phyloP scores from a whole-genome alignment of 2,797 vertebrate species.

The Catharus ustulatus region DNA sequence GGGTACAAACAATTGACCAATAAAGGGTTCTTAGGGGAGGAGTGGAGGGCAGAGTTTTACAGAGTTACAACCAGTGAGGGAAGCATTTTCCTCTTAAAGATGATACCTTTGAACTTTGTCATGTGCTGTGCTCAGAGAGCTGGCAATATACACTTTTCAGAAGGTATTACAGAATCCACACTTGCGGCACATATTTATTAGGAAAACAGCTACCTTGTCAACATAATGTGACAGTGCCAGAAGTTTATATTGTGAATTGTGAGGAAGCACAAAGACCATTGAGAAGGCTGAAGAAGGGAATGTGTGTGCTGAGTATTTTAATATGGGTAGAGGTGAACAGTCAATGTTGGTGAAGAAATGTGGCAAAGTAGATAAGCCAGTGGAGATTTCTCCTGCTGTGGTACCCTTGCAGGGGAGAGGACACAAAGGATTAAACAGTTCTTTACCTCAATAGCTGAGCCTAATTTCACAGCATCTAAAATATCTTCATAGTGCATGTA shows the following conservation, averaged over 20 bases:
- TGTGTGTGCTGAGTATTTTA: background rate
- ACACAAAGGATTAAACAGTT: background rate
- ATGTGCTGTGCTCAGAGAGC: background rate
- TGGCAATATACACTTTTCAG: background rate
- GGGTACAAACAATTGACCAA: no score
- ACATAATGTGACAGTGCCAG: background rate
- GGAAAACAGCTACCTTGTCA: background rate
- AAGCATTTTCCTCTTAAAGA: background rate
- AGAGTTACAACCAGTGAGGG: no score
- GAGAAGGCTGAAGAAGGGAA: background rate
- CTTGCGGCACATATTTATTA: background rate
- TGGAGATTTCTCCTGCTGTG: background rate
- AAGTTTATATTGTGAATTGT: background rate
- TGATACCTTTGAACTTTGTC: background rate
- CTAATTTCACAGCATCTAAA: background rate
- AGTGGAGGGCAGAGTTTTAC: no score
- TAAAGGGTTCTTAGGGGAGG: no score
- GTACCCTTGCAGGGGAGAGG: background rate
- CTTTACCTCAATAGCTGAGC: background rate
- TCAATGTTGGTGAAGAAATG: background rate
- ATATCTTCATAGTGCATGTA: background rate
- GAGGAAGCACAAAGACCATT: background rate
- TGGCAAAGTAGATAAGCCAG: background rate
- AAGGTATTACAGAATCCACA: background rate
- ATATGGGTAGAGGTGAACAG: background rate